Percentiles rank a stretch among this genome's conserved stretches.
Conservation (phyloP, 2,113 vertebrate species). For the Neolamprologus longior region DNA sequence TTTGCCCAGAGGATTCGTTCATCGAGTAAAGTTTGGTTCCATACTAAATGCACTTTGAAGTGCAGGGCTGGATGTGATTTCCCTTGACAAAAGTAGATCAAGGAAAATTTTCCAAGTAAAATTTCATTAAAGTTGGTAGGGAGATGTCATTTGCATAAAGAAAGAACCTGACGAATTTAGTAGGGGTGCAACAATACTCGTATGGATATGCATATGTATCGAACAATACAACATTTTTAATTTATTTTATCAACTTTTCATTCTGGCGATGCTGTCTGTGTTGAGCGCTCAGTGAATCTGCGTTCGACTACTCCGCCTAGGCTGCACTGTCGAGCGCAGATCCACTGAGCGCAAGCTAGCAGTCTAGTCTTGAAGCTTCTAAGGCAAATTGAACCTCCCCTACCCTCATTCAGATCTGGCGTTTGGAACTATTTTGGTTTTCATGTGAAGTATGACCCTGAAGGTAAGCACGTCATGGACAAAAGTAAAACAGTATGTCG, state of each 20-base stretch:
- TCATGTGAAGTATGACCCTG: no score
- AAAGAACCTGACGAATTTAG: neutral
- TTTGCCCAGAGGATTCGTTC: neutral
- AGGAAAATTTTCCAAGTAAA: fast-evolving
- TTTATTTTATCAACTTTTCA: neutral
- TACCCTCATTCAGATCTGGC: no score
- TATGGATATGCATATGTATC: neutral
- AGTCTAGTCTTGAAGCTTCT: no score
- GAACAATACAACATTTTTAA: fast-evolving
- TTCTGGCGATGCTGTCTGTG: fast-evolving
- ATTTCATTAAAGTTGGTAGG: neutral
- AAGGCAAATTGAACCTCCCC: no score
- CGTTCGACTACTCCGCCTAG: fast-evolving
- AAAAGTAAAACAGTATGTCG: no score
- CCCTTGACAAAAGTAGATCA: neutral
- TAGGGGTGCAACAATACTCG: neutral
- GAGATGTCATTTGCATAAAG: neutral
- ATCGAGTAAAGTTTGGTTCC: neutral
- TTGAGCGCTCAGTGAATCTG: fast-evolving
- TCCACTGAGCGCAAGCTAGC: no score
- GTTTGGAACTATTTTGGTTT: no score
- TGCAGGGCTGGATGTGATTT: neutral
- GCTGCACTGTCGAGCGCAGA: neutral
- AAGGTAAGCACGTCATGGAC: no score
- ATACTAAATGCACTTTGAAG: neutral